Evolutionary conservation across 2,888 invertebrate species (phyloP), one percentile per base, ranked within the genome.

Genomic region (Mystacides longicornis): DNA sequence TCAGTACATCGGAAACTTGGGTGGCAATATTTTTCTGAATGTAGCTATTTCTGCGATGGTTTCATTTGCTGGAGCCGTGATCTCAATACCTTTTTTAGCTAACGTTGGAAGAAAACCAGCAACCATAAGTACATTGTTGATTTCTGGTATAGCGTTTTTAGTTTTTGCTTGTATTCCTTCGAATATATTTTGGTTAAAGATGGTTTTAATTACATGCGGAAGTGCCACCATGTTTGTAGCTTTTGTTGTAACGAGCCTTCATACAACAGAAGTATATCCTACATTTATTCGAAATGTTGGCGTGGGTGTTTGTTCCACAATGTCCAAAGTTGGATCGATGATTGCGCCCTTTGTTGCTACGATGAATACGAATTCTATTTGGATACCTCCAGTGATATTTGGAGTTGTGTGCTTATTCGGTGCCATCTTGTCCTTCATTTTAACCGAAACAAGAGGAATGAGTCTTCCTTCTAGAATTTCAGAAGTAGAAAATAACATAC

Each of bases 191-290:
- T 72, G 71, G 71, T 23, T 21, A 74, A 71, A 71, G 57, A 68
- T 81, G 1, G 65, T 73, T 16, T 71, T 86, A 48, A 82, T 84
- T 19, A 77, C 81, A 52, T 63, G 81, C 46, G 85, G 83, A 1
- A 82, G 87, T 62, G 81, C 86, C 53, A 85, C 86, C 2, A 80
- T 85, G 62, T 83, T 86, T 0, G 77, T 86, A 1, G 79, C 82
- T 2, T 90, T 89, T 65, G 84, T 86, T 1, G 82, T 85, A 11
- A 82, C 83, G 14, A 89, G 88, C 67, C 77, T 89, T 11, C 89
- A 84, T 68, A 81, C 84, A 1, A 85, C 86, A 0, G 89, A 89
- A 68, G 68, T 87, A n/a, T 89, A 86, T 65, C 89, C 89, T 1
- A 89, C 89, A 0, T 82, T 86, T 3, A 80, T 88, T 1, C 74